phyloP scores from a whole-genome alignment of 2,888 invertebrate genomes.

The Eristalinus aeneus region DNA sequence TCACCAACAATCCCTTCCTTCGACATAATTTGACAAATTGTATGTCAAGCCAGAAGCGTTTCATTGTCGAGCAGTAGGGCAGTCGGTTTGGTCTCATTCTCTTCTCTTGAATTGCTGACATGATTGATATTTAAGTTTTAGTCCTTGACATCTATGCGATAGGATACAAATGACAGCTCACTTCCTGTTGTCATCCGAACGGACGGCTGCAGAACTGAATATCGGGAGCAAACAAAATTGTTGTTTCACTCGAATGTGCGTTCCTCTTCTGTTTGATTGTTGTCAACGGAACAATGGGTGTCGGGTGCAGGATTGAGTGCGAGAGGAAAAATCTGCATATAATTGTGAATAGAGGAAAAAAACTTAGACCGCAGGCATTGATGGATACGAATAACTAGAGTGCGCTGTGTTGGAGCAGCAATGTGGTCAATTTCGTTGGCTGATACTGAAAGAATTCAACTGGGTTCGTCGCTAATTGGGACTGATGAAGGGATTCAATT shows the following conservation, averaged over 20 bases:
- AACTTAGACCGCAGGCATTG: too few species aligned
- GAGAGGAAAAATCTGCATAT: conserved; percentile 26
- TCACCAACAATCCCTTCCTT: conserved; percentile 58
- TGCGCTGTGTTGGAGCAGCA: neutral
- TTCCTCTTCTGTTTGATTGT: conserved; percentile 36
- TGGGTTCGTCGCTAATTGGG: neutral
- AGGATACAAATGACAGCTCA: conserved; percentile 65
- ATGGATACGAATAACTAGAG: neutral
- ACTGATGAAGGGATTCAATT: neutral
- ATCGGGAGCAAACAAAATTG: conserved; percentile 46
- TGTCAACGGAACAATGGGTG: conserved; percentile 43
- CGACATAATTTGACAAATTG: conserved; percentile 66
- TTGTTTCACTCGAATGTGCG: conserved; percentile 21
- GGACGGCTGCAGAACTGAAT: conserved; percentile 11
- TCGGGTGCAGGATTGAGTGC: neutral
- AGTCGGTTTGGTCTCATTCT: conserved; percentile 17
- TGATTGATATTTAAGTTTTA: conserved; percentile 69
- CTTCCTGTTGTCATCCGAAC: conserved; percentile 59
- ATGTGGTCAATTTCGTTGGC: neutral
- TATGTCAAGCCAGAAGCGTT: conserved; percentile 64
- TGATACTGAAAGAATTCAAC: neutral
- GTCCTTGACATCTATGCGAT: conserved; percentile 67
- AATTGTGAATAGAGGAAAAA: conserved; percentile 30
- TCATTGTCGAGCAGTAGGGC: conserved; percentile 11
- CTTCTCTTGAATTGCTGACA: conserved; percentile 63